Conservation (phyloP, 2,797 vertebrate genomes). For the Halcyon smyrnensis region DNA sequence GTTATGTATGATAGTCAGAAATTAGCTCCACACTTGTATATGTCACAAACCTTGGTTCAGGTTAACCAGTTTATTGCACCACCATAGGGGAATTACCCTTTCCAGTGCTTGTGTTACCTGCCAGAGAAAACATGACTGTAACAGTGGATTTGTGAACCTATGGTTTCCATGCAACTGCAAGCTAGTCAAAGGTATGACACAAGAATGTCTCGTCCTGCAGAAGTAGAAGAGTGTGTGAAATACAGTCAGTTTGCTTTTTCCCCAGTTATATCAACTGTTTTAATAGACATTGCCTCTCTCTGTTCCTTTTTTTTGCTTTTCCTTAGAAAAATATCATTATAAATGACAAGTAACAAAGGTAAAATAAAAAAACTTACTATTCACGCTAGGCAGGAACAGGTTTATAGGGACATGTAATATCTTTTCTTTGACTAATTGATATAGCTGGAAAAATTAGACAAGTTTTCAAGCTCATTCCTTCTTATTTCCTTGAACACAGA, state of each 20-base stretch:
- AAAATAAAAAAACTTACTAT: not conserved
- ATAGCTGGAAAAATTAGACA: not conserved
- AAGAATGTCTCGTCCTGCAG: not conserved
- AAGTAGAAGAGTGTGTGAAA: not conserved
- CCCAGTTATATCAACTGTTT: not conserved
- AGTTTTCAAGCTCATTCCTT: not conserved
- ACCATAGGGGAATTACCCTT: not conserved
- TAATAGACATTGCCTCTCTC: not conserved
- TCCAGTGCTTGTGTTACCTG: not conserved
- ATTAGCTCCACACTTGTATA: not conserved
- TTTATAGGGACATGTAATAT: not conserved
- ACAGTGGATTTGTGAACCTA: accelerated
- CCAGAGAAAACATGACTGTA: not conserved
- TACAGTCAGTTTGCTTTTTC: not conserved
- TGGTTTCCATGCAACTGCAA: not conserved
- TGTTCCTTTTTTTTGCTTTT: not conserved
- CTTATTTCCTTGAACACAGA: not conserved
- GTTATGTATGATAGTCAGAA: not conserved
- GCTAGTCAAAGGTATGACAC: not conserved
- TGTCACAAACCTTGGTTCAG: not conserved
- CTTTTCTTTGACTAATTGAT: not conserved
- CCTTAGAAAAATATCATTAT: not conserved
- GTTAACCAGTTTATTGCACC: not conserved
- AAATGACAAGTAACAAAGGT: not conserved
- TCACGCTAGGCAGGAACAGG: not conserved